Percentiles rank a stretch among this genome's conserved stretches.
Evolutionary conservation across 2,888 invertebrate species (phyloP).

Genomic region (Dryobotodes eremita): DNA sequence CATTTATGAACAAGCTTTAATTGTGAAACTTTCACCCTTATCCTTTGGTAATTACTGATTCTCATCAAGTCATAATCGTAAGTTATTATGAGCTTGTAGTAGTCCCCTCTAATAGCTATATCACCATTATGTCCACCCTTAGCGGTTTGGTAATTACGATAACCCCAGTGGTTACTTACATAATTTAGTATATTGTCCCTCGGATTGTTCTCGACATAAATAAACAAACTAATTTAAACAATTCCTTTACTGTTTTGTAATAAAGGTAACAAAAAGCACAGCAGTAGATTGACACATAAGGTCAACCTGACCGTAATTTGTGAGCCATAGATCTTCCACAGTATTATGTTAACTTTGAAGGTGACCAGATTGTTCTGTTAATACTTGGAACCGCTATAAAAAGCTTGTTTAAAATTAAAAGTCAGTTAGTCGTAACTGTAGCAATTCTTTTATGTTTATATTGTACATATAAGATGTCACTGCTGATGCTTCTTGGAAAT

Average conservation of each 20-base stretch:
- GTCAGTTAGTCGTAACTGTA: not conserved
- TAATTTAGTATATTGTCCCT: not conserved
- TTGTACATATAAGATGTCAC: not conserved
- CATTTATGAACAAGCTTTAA: not conserved
- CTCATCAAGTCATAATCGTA: constrained; percentile 14
- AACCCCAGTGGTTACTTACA: not conserved
- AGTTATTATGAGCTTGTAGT: constrained; percentile 17
- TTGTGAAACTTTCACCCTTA: not conserved
- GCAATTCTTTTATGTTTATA: constrained; percentile 13
- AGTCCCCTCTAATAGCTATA: not conserved
- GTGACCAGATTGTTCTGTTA: constrained; percentile 20
- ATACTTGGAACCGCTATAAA: constrained; percentile 31
- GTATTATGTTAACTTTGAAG: constrained; percentile 32
- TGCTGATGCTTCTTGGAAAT: not conserved
- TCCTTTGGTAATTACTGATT: not conserved
- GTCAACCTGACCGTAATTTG: constrained; percentile 18
- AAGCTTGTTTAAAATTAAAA: constrained; percentile 15
- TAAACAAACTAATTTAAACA: constrained; percentile 11
- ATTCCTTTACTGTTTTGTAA: constrained; percentile 25
- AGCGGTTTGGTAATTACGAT: not conserved
- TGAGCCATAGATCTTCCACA: constrained; percentile 19
- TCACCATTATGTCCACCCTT: constrained; percentile 15
- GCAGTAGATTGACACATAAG: constrained; percentile 29
- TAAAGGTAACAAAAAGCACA: constrained; percentile 27
- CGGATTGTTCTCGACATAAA: not conserved